Evolutionary conservation across 2,888 invertebrate species (phyloP).

Genomic region (Pterobdella sp.): DNA sequence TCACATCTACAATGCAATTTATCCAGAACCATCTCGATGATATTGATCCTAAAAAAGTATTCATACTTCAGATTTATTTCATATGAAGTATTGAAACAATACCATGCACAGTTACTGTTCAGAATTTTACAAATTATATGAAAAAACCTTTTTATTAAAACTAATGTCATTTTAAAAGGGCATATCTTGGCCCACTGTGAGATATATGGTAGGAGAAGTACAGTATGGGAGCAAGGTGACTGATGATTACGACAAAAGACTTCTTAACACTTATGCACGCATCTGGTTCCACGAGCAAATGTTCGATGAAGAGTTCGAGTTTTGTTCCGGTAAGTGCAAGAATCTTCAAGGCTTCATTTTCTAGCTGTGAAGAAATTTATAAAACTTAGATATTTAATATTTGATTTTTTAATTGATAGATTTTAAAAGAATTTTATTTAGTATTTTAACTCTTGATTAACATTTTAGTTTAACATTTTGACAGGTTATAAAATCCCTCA

Average conservation of each 20-base stretch:
- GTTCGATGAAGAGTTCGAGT: constrained; percentile 47
- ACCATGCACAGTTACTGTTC: too few relatives aligned
- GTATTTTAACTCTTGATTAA: neutral
- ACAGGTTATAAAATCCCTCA: constrained; percentile 49
- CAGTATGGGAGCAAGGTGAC: constrained; percentile 53
- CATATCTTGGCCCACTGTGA: constrained; percentile 49
- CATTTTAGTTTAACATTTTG: neutral
- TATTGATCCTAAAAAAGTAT: constrained; percentile 51
- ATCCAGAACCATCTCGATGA: constrained; percentile 45
- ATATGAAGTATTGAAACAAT: too few relatives aligned
- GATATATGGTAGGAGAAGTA: constrained; percentile 54
- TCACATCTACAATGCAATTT: constrained; percentile 42
- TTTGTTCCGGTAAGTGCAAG: constrained; percentile 45
- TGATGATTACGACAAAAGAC: constrained; percentile 51
- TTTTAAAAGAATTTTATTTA: neutral
- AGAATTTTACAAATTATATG: too few relatives aligned
- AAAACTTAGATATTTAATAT: neutral
- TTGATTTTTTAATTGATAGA: neutral
- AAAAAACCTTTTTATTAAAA: too few relatives aligned
- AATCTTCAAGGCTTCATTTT: constrained; percentile 4
- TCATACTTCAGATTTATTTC: too few relatives aligned
- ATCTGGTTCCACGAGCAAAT: constrained; percentile 52
- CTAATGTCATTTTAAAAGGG: constrained; percentile 46
- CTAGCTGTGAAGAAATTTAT: neutral
- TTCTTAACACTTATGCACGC: constrained; percentile 51